Conservation (phyloP, 2,113 vertebrate genomes). For the Petrocephalus microphthalmus region DNA sequence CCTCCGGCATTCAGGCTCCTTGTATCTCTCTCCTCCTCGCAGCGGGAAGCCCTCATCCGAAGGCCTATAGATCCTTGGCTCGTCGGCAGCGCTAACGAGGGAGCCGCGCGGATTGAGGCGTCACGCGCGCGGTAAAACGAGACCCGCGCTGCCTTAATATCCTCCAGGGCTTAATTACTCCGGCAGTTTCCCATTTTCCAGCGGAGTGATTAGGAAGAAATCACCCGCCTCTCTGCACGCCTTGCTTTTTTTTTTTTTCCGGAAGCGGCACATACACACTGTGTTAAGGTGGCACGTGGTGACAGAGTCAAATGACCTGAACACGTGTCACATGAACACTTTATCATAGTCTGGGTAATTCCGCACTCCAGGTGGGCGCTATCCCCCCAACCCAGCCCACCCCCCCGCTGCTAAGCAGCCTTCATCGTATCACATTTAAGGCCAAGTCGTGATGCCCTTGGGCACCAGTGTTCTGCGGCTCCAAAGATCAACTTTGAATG, state of each 20-base stretch:
- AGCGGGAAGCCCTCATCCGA: neutral
- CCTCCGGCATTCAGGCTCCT: constrained; percentile 7
- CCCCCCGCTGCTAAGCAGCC: neutral
- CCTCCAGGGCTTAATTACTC: constrained; percentile 8
- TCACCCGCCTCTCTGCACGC: neutral
- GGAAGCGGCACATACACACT: neutral
- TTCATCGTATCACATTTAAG: neutral
- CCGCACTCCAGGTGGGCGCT: neutral
- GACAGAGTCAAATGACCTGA: neutral
- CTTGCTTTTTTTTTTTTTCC: neutral
- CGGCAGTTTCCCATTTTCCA: constrained; percentile 10
- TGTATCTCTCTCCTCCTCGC: neutral
- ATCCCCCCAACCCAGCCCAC: neutral
- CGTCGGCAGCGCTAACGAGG: neutral
- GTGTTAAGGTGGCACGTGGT: neutral
- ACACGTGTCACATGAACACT: neutral
- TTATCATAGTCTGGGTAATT: neutral
- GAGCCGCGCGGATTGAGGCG: neutral
- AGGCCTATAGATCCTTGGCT: neutral
- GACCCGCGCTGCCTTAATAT: neutral
- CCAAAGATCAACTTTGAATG: neutral
- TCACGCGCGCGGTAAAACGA: neutral
- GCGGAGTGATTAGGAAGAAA: neutral
- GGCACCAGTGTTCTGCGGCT: neutral
- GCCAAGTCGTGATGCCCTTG: neutral